Percentiles rank a stretch among this genome's conserved stretches.
Evolutionary conservation across 2,797 vertebrate species (phyloP).

Genomic region (Columba guinea): DNA sequence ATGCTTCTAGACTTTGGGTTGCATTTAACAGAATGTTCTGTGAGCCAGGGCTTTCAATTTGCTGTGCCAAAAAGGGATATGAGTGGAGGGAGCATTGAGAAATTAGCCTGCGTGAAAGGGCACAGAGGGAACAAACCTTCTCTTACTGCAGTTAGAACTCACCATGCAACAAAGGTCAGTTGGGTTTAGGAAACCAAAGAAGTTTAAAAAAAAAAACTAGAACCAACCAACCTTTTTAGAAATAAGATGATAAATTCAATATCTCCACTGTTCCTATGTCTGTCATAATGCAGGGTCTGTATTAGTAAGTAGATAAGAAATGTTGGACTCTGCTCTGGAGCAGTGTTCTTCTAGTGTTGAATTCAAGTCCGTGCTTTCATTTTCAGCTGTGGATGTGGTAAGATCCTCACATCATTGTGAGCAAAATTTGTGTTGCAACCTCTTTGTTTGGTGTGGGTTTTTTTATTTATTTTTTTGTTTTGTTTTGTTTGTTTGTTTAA

Average conservation of each 20-base stretch:
- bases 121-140: background rate
- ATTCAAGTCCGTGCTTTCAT: background rate
- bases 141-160: background rate
- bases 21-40: too few species aligned
- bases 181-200: background rate
- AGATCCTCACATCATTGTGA: background rate
- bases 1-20: background rate
- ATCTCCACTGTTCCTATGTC: background rate
- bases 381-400: background rate
- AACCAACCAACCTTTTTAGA: background rate
- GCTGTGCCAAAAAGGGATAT: background rate
- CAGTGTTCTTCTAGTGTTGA: background rate
- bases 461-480: background rate
- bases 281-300: background rate
- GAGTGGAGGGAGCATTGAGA: background rate
- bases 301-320: background rate
- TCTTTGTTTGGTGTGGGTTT: background rate
- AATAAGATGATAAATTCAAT: background rate
- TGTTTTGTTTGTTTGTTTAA: background rate
- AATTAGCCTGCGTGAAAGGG: background rate
- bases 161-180: rapidly evolving
- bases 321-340: background rate
- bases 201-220: background rate
- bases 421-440: background rate
- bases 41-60: background rate